Evolutionary conservation across 2,113 vertebrate genomes (phyloP), one percentile per base, ranked within the genome.

Genomic region (Cyanoderma ruficeps): DNA sequence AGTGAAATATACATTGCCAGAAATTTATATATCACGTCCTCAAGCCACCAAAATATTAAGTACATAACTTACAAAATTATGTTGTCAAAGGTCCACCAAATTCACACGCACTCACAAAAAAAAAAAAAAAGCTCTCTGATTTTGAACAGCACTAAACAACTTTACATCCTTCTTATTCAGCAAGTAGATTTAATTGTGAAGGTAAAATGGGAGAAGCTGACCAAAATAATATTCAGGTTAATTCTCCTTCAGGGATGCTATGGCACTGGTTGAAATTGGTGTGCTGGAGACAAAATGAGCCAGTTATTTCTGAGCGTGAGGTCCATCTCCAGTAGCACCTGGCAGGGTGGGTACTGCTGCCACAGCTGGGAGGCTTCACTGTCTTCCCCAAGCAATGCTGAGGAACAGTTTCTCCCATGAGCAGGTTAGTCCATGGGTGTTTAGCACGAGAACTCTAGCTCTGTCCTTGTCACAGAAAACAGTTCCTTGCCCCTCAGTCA

Each of bases 161-260:
- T 83, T 91, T 24, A 17, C 20, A 33, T 46, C 59, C 64, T 61
- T 53, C 63, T 69, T 79, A 76, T 35, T 89, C 63, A 79, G 28
- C 61, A 85, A 57, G 30, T 61, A 60, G 35, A 85, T 61, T 79
- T 89, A 75, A 84, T 87, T 78, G 56, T 61, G 25, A 82, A 87
- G 64, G 14, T 41, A 64, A 87, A 91, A 91, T 21, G 47, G 9
- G 21, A 78, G 28, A 64, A 9, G n/a, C 61, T 68, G 67, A 82
- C 47, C 46, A 91, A 71, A 82, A 81, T 23, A 21, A 16, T 50
- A 63, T 72, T 61, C 27, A 72, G 53, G 37, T 64, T 79, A 84
- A 76, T 79, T 64, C 8, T 61, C 6, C 68, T 69, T 76, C 53
- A 79, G 77, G 28, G 53, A 31, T 42, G 12, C 6, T n/a, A 24